phyloP scores from a whole-genome alignment of 1,140 invertebrate genomes.

The Listronotus oregonensis region DNA sequence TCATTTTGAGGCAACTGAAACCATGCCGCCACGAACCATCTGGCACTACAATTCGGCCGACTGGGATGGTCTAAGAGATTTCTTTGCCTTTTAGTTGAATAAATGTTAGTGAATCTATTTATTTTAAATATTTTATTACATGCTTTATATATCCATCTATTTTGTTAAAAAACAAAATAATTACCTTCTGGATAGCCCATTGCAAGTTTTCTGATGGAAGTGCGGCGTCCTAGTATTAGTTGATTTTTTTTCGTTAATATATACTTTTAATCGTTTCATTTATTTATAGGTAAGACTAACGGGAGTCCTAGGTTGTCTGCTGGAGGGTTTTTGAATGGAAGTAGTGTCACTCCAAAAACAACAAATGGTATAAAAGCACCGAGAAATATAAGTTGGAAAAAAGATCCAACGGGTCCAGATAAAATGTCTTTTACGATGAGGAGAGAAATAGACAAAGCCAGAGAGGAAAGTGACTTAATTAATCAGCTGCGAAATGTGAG shows the following conservation, averaged over 20 bases:
- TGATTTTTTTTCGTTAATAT: not conserved
- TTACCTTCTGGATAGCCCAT: too few species aligned
- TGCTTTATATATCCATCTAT: too few species aligned
- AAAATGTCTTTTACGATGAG: conserved; percentile 91
- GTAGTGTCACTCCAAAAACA: conserved; percentile 41
- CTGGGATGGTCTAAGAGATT: too few species aligned
- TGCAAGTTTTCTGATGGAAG: too few species aligned
- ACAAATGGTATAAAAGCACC: conserved; percentile 59
- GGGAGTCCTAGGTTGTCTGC: conserved; percentile 34
- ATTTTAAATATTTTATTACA: too few species aligned
- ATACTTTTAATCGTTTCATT: not conserved
- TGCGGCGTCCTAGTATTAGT: too few species aligned
- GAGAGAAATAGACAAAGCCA: conserved; percentile 85
- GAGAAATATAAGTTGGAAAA: conserved; percentile 70
- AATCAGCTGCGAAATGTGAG: conserved; percentile 82
- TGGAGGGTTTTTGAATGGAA: conserved; percentile 63
- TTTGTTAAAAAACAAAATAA: too few species aligned
- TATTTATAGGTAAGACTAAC: conserved; percentile 8
- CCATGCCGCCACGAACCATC: too few species aligned
- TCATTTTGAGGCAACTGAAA: too few species aligned
- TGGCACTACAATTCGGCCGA: too few species aligned
- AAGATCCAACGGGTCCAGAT: conserved; percentile 65
- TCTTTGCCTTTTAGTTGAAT: too few species aligned
- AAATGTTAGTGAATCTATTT: too few species aligned
- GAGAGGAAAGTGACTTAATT: conserved; percentile 86